These are phyloP conservation scores for Chloropsis cyanopogon DNA, from an alignment of 2,113 vertebrate species.

Conservation along the genomic window DNA sequence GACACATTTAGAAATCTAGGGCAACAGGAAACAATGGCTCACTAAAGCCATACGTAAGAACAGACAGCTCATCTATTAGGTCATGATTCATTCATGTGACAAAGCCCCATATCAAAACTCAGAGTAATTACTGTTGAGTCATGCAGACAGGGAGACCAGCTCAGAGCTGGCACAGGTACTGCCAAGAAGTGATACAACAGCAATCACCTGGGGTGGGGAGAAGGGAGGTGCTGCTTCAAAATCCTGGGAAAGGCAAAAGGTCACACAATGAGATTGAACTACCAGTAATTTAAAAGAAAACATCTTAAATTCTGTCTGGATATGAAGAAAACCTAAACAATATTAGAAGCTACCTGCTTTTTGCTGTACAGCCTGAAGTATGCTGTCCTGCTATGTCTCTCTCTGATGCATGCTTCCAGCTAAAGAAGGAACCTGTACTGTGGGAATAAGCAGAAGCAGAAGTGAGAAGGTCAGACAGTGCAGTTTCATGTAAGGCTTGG, in stretches of 20 bases:
- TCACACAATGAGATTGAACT: neutral
- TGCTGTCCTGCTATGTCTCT: neutral
- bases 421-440: neutral
- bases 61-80: neutral
- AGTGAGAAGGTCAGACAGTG: neutral
- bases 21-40: conserved; percentile 1
- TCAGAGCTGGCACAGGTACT: neutral
- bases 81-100: neutral
- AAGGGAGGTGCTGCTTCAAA: neutral
- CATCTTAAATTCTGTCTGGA: rapidly evolving
- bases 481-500: neutral
- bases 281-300: neutral
- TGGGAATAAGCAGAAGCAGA: neutral
- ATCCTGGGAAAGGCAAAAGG: neutral
- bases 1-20: neutral
- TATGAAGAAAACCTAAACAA: neutral
- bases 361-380: neutral
- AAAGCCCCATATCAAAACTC: neutral
- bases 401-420: neutral
- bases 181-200: neutral
- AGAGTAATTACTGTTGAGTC: conserved; percentile 23
- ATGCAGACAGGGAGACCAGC: neutral
- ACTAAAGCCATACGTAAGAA: neutral
- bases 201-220: neutral
- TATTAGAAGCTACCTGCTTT: neutral